A percentile compares a stretch with the other conserved stretches of the same genome.
phyloP scores from a whole-genome alignment of 2,888 invertebrate genomes.

The Fragum whitleyi region DNA sequence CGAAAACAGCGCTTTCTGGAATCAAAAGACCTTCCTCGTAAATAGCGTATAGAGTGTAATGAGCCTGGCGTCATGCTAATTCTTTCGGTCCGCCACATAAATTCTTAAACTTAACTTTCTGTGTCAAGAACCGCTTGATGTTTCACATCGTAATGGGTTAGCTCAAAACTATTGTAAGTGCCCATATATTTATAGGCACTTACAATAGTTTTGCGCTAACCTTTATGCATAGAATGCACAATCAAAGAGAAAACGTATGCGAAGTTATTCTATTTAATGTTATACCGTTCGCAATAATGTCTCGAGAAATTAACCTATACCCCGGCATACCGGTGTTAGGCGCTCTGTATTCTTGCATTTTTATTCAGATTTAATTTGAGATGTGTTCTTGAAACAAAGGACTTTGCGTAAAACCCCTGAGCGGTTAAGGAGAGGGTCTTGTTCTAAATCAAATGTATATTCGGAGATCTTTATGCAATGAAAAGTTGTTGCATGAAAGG shows the following conservation, averaged over 20 bases:
- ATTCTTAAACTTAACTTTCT: neutral
- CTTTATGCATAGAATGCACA: neutral
- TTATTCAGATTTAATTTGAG: too few relatives aligned
- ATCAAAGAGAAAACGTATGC: neutral
- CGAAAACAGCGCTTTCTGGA: neutral
- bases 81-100: neutral
- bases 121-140: neutral
- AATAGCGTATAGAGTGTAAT: neutral
- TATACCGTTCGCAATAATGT: neutral
- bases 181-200: too few relatives aligned
- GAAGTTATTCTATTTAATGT: neutral
- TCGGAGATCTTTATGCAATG: too few relatives aligned
- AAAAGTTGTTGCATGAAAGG: too few relatives aligned
- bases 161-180: too few relatives aligned
- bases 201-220: too few relatives aligned
- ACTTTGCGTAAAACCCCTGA: too few relatives aligned
- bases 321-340: neutral
- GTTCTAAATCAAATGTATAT: too few relatives aligned
- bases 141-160: too few relatives aligned
- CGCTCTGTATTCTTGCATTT: neutral
- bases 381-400: too few relatives aligned
- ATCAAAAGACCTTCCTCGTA: neutral
- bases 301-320: neutral
- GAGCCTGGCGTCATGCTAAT: neutral
- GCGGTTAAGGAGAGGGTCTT: too few relatives aligned